phyloP scores from a whole-genome alignment of 2,888 invertebrate species.

The Euzophera pinguis region DNA sequence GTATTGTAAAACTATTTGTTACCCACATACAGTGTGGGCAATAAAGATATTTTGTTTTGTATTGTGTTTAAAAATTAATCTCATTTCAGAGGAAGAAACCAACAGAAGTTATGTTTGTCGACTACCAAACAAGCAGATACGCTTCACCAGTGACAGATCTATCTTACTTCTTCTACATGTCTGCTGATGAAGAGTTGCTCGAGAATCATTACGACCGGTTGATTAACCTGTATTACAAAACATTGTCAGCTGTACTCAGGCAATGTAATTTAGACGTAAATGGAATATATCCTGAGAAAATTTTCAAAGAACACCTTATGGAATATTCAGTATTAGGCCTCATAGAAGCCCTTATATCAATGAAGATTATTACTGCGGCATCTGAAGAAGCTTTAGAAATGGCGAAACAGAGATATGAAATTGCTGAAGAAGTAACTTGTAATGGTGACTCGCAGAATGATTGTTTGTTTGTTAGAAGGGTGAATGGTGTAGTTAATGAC shows the following conservation, averaged over 20 bases:
- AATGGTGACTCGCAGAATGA: slow-evolving; percentile 36
- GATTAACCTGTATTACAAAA: slow-evolving; percentile 52
- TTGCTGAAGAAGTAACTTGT: slow-evolving; percentile 31
- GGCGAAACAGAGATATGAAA: slow-evolving; percentile 52
- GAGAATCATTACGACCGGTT: slow-evolving; percentile 42
- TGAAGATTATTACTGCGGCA: slow-evolving; percentile 62
- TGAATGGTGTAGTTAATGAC: slow-evolving; percentile 54
- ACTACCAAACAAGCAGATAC: slow-evolving; percentile 50
- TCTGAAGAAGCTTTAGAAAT: slow-evolving; percentile 54
- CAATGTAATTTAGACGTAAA: slow-evolving; percentile 48
- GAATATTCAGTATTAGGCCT: slow-evolving; percentile 56
- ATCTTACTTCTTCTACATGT: slow-evolving; percentile 58
- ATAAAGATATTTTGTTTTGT: too few species aligned
- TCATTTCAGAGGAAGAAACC: slow-evolving; percentile 48
- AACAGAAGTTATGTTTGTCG: slow-evolving; percentile 51
- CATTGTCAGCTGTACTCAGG: slow-evolving; percentile 50
- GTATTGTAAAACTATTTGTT: too few species aligned
- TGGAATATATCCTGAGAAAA: slow-evolving; percentile 43
- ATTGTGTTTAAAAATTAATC: background rate
- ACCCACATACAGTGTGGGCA: too few species aligned
- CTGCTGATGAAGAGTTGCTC: slow-evolving; percentile 46
- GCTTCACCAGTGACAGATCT: slow-evolving; percentile 59
- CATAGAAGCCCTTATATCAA: slow-evolving; percentile 59
- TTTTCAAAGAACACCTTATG: slow-evolving; percentile 48
- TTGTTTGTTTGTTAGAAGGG: slow-evolving; percentile 45